Evolutionary conservation across 2,113 vertebrate species (phyloP), one percentile per base, ranked within the genome.

Genomic region (Steatornis caripensis): DNA sequence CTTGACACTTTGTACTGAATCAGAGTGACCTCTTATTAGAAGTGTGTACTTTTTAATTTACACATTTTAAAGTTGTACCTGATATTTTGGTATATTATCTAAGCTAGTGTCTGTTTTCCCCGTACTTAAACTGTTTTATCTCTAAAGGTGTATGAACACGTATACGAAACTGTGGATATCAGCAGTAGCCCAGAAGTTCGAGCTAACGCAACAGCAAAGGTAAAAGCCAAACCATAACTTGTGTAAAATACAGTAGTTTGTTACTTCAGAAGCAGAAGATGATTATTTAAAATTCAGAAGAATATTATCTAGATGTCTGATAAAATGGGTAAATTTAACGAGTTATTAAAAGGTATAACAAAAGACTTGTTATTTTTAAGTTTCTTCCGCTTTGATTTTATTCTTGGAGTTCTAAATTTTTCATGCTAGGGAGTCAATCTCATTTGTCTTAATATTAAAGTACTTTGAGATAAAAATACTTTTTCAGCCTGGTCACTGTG

Each of bases 111-210:
- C 2, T 49, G 3, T 43, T 89, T 69, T 58, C 36, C 14, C 62
- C 26, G 10, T 71, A 20, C 60, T 80, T 84, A 37, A 46, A 41
- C 51, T 78, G 17, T 94, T 92, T 94, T 93, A 29, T 97, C 48
- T 97, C 94, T 93, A 76, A 97, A 99, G 99, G 99, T 99, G 29
- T 99, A 99, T 94, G 99, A 99, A 88, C 99, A 99, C 7, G 99
- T 99, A 9, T 99, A 99, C 82, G 99, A 99, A 97, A 99, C 99
- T 0, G 99, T 99, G 97, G 99, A 99, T 94, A 99, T 99, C 97
- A 99, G 99, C 97, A 99, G 99, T 97, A 99, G 98, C 95, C 99
- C 99, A 14, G 99, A 99, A 97, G 99, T 99, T 79, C 98, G 99
- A 98, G 99, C 99, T 90, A 99, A 99, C 88, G 99, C 99, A 54